Evolutionary conservation across 92 coral and sea anemone genomes (phyloP), one percentile per base, ranked within the genome.

Genomic region (Epizoanthus fatuus): DNA sequence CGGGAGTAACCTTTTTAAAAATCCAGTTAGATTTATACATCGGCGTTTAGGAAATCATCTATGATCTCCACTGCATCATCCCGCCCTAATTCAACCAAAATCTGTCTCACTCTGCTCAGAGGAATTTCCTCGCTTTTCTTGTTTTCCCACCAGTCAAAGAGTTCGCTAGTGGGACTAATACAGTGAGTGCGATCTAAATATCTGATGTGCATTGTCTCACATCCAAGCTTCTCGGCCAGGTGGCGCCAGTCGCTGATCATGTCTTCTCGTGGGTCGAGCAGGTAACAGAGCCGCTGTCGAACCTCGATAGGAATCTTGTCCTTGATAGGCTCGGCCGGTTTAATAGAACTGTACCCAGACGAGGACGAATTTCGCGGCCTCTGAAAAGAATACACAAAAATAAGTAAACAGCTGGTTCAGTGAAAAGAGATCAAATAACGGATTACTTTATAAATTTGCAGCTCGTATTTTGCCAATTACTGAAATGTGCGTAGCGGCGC

Each of bases 211-310:
- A 19, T 19, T 5, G 13, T 1, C 2, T 22, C 78, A 25, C 63
- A 52, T n/a, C 78, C 78, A 3, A 72, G 22, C 54, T 51, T 51
- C 22, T 52, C 78, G 11, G 78, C 78, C 16, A 72, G 78, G 35
- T 72, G 20, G 60, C 59, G 78, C 59, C 59, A 72, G 42, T 72
- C 59, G 9, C 60, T 51, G 12, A 72, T 51, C 11, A 51, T 1
- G 4, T 9, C 6, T 20, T 72, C 78, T 10, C 14, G 52, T 14
- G 78, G 78, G 60, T 72, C 78, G 6, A 72, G 78, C 63, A 10
- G 11, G 11, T 12, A 20, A 17, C 78, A 52, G 55, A 72, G 63
- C 7, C 16, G 60, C 17, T 51, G 40, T 52, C 78, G 59, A 6
- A 52, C 63, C 7, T 16, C 20, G 54, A 47, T 37, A 13, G 78